Evolutionary conservation across 2,113 vertebrate genomes (phyloP).

Genomic region (Heteronetta atricapilla): DNA sequence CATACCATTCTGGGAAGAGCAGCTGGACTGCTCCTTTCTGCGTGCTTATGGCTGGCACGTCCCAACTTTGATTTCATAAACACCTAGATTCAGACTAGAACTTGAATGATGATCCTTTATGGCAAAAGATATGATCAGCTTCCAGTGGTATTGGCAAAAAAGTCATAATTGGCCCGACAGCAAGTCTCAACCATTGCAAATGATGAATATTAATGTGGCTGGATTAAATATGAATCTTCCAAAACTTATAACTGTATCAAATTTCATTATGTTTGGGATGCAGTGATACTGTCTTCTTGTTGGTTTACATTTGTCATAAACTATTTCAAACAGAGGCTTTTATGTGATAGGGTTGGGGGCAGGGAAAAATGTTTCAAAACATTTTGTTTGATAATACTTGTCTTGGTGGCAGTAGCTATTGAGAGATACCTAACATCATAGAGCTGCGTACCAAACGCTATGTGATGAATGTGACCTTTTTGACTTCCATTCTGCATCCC

Average conservation of each 20-base stretch:
- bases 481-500: background rate
- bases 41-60: background rate
- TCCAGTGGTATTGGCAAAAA: background rate
- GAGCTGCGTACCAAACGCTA: background rate
- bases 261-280: background rate
- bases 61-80: background rate
- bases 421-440: background rate
- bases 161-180: background rate
- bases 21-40: background rate
- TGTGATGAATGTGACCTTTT: background rate
- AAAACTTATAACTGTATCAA: background rate
- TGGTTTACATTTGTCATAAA: background rate
- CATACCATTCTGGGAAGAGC: background rate
- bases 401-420: background rate
- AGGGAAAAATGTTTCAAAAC: background rate
- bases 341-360: accelerated
- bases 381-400: background rate
- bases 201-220: background rate
- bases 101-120: background rate
- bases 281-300: background rate
- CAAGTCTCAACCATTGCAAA: background rate
- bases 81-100: background rate
- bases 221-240: background rate
- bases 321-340: background rate
- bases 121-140: accelerated